These are phyloP conservation scores for Parazoanthus swiftii DNA, from an alignment of 92 coral and sea anemone genomes.

Conservation along the genomic window DNA sequence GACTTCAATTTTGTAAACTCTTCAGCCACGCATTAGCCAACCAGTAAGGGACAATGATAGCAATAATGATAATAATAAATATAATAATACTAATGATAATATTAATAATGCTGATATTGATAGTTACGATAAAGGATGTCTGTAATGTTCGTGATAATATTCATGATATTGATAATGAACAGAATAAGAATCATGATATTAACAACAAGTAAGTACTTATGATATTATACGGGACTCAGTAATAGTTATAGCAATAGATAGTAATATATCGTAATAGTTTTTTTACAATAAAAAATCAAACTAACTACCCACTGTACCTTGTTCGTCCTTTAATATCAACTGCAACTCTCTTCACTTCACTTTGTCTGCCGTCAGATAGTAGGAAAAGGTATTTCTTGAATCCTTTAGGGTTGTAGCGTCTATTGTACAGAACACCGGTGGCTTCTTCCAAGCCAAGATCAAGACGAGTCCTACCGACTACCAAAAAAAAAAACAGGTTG, in stretches of 20 bases:
- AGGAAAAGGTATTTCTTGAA: constrained; percentile 25
- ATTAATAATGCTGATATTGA: too few relatives aligned
- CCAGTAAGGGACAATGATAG: too few relatives aligned
- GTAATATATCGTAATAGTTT: too few relatives aligned
- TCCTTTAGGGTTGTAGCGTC: not conserved
- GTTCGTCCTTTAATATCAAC: not conserved
- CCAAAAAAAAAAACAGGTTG: not conserved
- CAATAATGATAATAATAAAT: too few relatives aligned
- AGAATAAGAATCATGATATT: not conserved
- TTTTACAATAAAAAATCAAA: not conserved
- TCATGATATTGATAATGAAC: too few relatives aligned
- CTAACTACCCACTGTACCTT: not conserved
- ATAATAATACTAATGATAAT: too few relatives aligned
- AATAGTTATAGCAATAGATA: too few relatives aligned
- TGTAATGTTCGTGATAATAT: too few relatives aligned
- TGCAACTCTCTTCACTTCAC: not conserved
- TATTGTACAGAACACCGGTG: constrained; percentile 8
- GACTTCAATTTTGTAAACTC: too few relatives aligned
- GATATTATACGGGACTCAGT: not conserved
- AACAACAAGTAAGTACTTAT: too few relatives aligned
- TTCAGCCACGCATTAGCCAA: too few relatives aligned
- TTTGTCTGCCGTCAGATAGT: constrained; percentile 25
- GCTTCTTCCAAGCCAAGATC: constrained; percentile 19
- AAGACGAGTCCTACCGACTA: constrained; percentile 13
- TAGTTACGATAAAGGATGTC: too few relatives aligned